Base-by-base conservation (phyloP, 2,113 vertebrate genomes). In the Hippocampus mohnikei region DNA sequence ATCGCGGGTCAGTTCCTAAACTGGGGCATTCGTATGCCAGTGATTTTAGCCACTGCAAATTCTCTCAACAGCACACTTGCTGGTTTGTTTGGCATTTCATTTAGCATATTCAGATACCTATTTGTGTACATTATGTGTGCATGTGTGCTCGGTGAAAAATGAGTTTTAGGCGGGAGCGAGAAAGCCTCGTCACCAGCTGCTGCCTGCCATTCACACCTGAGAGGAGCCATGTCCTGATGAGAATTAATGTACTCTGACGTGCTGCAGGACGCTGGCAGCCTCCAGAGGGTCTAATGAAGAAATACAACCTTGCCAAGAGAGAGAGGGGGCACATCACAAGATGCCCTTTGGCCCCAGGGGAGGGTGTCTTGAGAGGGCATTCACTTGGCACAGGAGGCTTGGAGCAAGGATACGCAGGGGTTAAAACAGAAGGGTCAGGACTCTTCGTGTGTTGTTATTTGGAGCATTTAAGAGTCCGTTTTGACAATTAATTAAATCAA, bases 211-310 rank as follows among this genome's bases (percentile, higher is more conserved):
- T 95, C 94, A 95, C 94, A 95, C 94, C 92, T 93, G 91, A 94
- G 93, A 94, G 92, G 93, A 90, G 91, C 94, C 92, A 85, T 91
- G 91, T 93, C 92, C 91, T 92, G 93, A 95, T 94, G 93, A 94
- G 95, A 96, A 95, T 94, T 94, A 95, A 95, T 95, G 93, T 94
- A 85, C 93, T 95, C 91, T 93, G 94, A 95, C 91, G 94, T 94
- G 94, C 92, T 93, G 84, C 86, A 93, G 92, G 94, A 95, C 89
- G 93, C 84, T 85, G 86, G 79, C 86, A 90, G 89, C 88, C 89
- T 89, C 90, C 88, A 91, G 91, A 93, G 90, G 82, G 84, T 81
- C 89, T 94, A 93, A 93, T 94, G 92, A 93, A 93, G 91, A 94
- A 94, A 93, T 91, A 93, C 87, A 93, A 89, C 88, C 90, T 91